Conservation (phyloP, 2,113 vertebrate species). For the Steatornis caripensis region DNA sequence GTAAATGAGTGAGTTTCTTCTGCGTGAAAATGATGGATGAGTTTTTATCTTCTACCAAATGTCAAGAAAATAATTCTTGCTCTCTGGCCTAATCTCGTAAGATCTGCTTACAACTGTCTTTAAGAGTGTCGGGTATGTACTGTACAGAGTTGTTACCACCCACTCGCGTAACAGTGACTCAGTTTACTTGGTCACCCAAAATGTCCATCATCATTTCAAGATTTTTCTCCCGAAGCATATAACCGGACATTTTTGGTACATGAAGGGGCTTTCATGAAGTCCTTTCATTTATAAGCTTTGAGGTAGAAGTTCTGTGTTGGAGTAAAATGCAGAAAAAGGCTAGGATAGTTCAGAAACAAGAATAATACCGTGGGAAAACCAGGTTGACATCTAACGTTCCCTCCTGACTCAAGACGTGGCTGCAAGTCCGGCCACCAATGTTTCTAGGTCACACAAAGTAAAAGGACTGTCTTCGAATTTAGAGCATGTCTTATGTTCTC, state of each 20-base stretch:
- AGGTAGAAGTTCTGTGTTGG: background rate
- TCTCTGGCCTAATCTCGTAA: background rate
- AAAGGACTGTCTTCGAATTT: background rate
- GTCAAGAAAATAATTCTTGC: background rate
- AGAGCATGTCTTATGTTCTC: background rate
- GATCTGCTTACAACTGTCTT: background rate
- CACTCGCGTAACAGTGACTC: background rate
- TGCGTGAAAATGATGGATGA: background rate
- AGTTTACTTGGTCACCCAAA: background rate
- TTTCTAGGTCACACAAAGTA: background rate
- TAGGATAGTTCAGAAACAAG: background rate
- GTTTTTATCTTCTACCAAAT: background rate
- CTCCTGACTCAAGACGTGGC: background rate
- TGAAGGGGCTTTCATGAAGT: background rate
- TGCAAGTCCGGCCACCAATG: background rate
- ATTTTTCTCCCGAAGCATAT: background rate
- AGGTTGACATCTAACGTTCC: background rate
- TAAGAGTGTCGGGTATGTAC: background rate
- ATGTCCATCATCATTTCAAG: background rate
- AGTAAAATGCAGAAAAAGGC: background rate
- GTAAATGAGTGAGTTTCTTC: background rate
- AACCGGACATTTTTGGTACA: background rate
- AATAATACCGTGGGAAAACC: background rate
- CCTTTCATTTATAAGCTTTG: background rate
- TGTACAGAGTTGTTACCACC: background rate